phyloP scores from a whole-genome alignment of 2,113 vertebrate species.

The Chamaea fasciata region DNA sequence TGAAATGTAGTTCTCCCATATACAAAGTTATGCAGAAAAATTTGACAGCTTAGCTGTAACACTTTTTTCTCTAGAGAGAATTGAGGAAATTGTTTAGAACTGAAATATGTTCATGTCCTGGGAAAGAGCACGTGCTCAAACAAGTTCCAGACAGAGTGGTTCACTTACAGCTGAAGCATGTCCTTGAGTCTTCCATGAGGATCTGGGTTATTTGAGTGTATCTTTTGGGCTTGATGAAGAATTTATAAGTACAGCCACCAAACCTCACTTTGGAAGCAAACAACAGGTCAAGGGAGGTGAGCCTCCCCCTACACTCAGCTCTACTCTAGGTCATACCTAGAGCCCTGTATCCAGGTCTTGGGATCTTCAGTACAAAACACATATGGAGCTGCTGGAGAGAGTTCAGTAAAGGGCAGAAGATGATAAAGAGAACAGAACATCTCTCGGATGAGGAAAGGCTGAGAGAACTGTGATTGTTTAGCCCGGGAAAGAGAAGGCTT shows the following conservation, averaged over 20 bases:
- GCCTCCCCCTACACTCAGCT: neutral
- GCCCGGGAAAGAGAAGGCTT: neutral
- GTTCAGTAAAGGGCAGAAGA: neutral
- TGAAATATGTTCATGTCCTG: neutral
- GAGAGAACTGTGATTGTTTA: neutral
- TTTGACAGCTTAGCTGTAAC: neutral
- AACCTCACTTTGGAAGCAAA: neutral
- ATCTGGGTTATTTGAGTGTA: neutral
- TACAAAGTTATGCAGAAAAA: neutral
- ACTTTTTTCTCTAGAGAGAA: neutral
- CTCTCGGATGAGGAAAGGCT: neutral
- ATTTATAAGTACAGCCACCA: neutral
- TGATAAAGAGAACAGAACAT: neutral
- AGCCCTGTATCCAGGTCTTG: neutral
- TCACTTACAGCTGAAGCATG: neutral
- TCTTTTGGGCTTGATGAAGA: neutral
- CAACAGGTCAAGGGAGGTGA: neutral
- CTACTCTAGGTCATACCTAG: neutral
- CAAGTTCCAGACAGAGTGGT: neutral
- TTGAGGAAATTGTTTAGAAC: neutral
- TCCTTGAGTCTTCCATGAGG: neutral
- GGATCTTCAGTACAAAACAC: neutral
- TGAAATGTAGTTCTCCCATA: neutral
- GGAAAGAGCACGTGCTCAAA: neutral
- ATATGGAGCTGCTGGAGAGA: neutral